Evolutionary conservation across 2,113 vertebrate species (phyloP).

Genomic region (Lycocorax pyrrhopterus): DNA sequence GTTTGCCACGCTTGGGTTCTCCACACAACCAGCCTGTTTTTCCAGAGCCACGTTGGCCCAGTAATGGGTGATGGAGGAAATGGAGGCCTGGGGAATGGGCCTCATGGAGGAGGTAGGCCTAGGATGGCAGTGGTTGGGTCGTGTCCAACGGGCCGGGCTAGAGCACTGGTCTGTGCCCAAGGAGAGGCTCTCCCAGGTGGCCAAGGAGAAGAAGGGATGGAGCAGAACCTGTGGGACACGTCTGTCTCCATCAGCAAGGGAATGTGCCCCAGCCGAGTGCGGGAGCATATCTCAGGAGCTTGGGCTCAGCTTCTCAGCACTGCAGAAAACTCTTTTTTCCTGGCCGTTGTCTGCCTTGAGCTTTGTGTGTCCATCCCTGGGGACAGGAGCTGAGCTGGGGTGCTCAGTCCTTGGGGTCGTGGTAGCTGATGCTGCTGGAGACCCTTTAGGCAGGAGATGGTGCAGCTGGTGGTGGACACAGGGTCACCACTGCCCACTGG

Average conservation of each 20-base stretch:
- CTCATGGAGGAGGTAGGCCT: not conserved
- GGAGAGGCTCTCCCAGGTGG: not conserved
- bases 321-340: not conserved
- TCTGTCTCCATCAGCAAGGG: not conserved
- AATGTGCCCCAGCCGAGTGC: not conserved
- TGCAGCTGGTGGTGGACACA: not conserved
- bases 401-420: not conserved
- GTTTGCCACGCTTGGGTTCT: not conserved
- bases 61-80: not conserved
- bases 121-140: not conserved
- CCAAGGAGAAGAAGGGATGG: not conserved
- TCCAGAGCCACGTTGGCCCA: fast-evolving
- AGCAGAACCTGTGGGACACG: not conserved
- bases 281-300: not conserved
- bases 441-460: not conserved
- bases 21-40: fast-evolving
- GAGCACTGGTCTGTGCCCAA: fast-evolving
- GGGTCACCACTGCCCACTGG: not conserved
- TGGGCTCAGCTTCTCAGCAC: not conserved
- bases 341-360: not conserved
- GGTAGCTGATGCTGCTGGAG: not conserved
- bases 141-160: not conserved
- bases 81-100: not conserved
- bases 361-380: not conserved
- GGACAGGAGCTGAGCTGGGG: not conserved